Percentiles rank a stretch among this genome's conserved stretches.
phyloP scores from a whole-genome alignment of 1,140 invertebrate genomes.

The Ladona fulva region DNA sequence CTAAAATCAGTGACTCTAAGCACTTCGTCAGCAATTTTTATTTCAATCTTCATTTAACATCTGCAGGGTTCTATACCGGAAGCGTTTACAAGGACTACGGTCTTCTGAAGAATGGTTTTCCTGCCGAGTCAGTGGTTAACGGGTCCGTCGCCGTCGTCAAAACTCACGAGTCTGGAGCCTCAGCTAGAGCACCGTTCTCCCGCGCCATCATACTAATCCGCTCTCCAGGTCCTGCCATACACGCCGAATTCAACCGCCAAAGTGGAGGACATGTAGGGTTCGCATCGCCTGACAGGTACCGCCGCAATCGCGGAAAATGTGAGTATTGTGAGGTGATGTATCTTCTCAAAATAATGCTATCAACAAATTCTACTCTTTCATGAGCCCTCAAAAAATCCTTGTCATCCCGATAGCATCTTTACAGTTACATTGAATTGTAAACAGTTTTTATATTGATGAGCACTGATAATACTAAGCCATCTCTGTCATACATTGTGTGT shows the following conservation, averaged over 20 bases:
- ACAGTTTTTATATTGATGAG: no score
- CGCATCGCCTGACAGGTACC: conserved; percentile 52
- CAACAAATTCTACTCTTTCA: no score
- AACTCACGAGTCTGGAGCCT: conserved; percentile 62
- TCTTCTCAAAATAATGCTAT: no score
- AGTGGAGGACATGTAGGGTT: conserved; percentile 61
- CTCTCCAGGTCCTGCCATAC: conserved; percentile 59
- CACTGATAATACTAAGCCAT: no score
- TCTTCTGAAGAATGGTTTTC: conserved; percentile 63
- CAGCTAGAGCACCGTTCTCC: conserved; percentile 47
- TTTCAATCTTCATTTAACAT: conserved; percentile 14
- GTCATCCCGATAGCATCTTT: no score
- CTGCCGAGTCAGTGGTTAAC: conserved; percentile 63
- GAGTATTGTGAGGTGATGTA: conserved; percentile 16
- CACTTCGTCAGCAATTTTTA: no score
- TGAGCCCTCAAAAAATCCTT: no score
- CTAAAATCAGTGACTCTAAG: no score
- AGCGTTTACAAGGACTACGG: conserved; percentile 70
- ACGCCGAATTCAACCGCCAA: conserved; percentile 62
- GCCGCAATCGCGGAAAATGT: conserved; percentile 50
- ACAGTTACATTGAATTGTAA: no score
- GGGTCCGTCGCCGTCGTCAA: conserved; percentile 67
- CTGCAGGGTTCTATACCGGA: conserved; percentile 57
- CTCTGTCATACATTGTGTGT: no score
- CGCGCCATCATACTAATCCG: conserved; percentile 59